These are phyloP conservation scores for Autographa pulchrina DNA, from an alignment of 2,888 invertebrate genomes.

Conservation along the genomic window DNA sequence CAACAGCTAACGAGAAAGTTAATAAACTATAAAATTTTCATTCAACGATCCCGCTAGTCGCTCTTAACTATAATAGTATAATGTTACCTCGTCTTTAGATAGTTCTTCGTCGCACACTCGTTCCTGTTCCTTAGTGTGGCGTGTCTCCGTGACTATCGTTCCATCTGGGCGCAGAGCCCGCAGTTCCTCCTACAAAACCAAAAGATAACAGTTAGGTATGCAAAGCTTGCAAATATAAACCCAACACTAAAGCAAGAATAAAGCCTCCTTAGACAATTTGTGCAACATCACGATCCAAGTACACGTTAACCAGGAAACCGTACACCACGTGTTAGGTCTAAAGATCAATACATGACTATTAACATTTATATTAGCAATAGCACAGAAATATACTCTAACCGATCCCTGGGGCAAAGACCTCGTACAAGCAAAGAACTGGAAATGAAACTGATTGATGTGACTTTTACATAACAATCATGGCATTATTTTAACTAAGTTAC, in stretches of 20 bases:
- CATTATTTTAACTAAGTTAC: not conserved
- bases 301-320: conserved; percentile 37
- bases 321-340: conserved; percentile 39
- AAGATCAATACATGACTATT: conserved; percentile 17
- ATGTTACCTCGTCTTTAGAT: conserved; percentile 89
- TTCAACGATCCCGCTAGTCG: not conserved
- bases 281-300: conserved; percentile 33
- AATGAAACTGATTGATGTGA: conserved; percentile 4
- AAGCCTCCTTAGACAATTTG: conserved; percentile 33
- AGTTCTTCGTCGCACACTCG: conserved; percentile 94
- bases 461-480: conserved; percentile 4
- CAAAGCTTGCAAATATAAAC: conserved; percentile 22
- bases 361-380: not conserved
- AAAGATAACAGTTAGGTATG: conserved; percentile 38
- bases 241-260: not conserved
- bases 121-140: conserved; percentile 95
- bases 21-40: not conserved
- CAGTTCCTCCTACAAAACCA: conserved; percentile 88
- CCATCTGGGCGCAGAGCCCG: conserved; percentile 95
- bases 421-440: not conserved
- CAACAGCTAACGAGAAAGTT: no score
- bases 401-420: not conserved
- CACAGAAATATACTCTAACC: not conserved
- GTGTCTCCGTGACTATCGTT: conserved; percentile 95
- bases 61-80: not conserved